Base-by-base conservation (phyloP, 1,140 invertebrate genomes). In the Drosophila erecta region DNA sequence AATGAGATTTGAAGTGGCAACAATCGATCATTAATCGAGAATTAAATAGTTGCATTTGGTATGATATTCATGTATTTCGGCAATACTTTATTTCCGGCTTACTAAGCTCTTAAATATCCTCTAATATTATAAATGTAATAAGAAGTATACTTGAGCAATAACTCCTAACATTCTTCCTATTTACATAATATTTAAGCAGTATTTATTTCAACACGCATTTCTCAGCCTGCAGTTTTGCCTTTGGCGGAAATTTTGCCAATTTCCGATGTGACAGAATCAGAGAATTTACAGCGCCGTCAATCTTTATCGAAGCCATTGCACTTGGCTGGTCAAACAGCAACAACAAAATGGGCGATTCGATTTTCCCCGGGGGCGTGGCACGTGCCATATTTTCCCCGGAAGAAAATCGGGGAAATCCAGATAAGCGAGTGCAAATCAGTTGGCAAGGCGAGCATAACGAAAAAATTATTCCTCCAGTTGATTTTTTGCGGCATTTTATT, bases 191-290 rank as follows among this genome's bases (percentile, higher is more conserved):
- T 73, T 76, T 70, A 70, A 75, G 50, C 49, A 53, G n/a, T 57
- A 76, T 76, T 76, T 75, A 81, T 53, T 57, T 15, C 51, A 14
- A 54, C 60, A 58, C 46, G 74, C 73, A 55, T 76, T 79, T n/a
- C 51, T 49, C 27, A 33, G 35, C 27, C 43, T 41, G 59, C 55
- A 55, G 54, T 24, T 53, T 62, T 64, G 30, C 65, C 37, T 69
- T 69, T 57, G 50, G 49, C 57, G 61, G 69, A 90, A 75, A 91
- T 86, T 87, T 91, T 87, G 86, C 81, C 90, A 91, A 91, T 91
- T 91, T 91, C 81, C 76, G 75, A 84, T 74, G 85, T 91, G 90
- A 91, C 90, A 91, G 83, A 91, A 91, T 91, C 90, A 91, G 85
- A 84, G 81, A 91, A 91, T 91, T 91, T 91, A 90, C 72, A 87